These are phyloP conservation scores for Drosophila meridiana DNA, from an alignment of 2,888 invertebrate genomes.

Conservation along the genomic window DNA sequence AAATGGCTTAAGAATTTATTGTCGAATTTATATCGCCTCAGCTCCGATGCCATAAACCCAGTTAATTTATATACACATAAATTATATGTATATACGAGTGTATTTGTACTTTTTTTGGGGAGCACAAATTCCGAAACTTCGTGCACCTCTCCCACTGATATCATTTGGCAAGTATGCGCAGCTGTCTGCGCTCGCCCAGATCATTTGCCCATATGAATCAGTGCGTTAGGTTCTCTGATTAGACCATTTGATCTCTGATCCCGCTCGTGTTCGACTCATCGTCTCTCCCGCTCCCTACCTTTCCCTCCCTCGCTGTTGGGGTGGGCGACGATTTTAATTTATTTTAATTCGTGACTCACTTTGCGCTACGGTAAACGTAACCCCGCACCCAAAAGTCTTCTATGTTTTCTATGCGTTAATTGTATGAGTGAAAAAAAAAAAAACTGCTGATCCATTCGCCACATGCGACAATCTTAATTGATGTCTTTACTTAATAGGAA, in stretches of 20 bases:
- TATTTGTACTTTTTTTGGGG: background rate
- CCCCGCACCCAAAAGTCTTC: slow-evolving; percentile 32
- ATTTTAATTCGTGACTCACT: slow-evolving; percentile 76
- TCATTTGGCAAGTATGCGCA: slow-evolving; percentile 65
- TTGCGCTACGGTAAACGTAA: slow-evolving; percentile 45
- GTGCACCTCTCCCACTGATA: slow-evolving; percentile 49
- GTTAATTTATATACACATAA: slow-evolving; percentile 18
- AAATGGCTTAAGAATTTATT: slow-evolving; percentile 77
- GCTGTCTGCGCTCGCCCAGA: slow-evolving; percentile 20
- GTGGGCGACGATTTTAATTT: slow-evolving; percentile 62
- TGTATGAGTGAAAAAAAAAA: slow-evolving; percentile 36
- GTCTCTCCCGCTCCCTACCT: background rate
- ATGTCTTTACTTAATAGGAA: slow-evolving; percentile 48
- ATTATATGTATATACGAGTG: background rate
- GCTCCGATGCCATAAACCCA: slow-evolving; percentile 10
- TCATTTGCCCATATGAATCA: slow-evolving; percentile 64
- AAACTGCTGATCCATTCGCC: slow-evolving; percentile 58
- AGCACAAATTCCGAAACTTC: slow-evolving; percentile 17
- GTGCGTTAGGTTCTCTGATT: slow-evolving; percentile 66
- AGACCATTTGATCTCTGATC: slow-evolving; percentile 68
- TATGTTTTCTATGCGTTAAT: slow-evolving; percentile 55
- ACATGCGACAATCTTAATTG: slow-evolving; percentile 44
- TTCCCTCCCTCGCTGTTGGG: slow-evolving; percentile 20
- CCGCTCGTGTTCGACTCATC: slow-evolving; percentile 38
- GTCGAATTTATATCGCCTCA: slow-evolving; percentile 69